Evolutionary conservation across 2,113 vertebrate species (phyloP), one percentile per base, ranked within the genome.

Genomic region (Centropristis striata): DNA sequence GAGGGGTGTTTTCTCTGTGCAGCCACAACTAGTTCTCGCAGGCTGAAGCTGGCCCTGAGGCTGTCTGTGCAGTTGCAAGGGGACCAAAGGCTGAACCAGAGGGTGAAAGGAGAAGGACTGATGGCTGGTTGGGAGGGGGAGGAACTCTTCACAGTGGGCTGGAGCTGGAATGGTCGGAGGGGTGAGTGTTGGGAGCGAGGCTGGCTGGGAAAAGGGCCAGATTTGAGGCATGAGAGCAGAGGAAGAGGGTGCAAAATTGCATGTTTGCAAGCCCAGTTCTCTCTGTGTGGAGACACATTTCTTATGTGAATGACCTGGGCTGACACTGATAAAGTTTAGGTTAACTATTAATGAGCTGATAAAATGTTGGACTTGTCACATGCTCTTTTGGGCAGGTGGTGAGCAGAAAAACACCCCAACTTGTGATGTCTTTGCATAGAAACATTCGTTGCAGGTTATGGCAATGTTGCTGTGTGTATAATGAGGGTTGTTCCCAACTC

Each of bases 321-420:
- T 85, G 73, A 66, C 70, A 54, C 47, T 81, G 88, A 89, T 83
- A 88, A 75, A 83, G 78, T 14, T 66, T 55, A 54, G 66, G 86
- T 91, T 93, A 90, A 88, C 54, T 78, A 90, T 88, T 93, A 16
- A 71, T 8, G 50, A 39, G 42, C 39, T 72, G 82, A 87, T 87
- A 86, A 80, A 12, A 5, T 64, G 44, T 44, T 47, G 50, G 53
- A 65, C 42, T 46, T n/a, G 36, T 64, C 51, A 72, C 67, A 54
- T 74, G 63, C 9, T 84, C 27, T 44, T 47, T 32, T 50, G 37
- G 9, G 50, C 51, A 47, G 25, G 25, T 41, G 16, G 61, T 49
- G 13, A 53, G 21, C 13, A 18, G 49, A 41, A 1, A 28, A 63
- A 71, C 10, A 18, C 28, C 0, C 7, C 5, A 5, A 71, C 1